Percentiles rank a stretch among this genome's conserved stretches.
Evolutionary conservation across 2,888 invertebrate species (phyloP).

Genomic region (Tachina grossa): DNA sequence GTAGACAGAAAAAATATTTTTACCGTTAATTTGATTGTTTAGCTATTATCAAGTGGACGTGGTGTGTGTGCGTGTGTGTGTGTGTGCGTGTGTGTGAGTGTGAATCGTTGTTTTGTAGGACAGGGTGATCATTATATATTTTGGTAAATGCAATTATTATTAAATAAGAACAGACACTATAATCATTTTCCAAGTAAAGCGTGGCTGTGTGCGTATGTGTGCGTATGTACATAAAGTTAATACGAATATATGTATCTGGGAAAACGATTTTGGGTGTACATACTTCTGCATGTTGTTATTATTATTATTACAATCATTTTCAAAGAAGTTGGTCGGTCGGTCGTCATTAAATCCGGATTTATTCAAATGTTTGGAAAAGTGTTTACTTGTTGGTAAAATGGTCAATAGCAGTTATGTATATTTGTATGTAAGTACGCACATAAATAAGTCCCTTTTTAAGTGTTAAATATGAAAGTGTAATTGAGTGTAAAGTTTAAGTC

Average conservation of each 20-base stretch:
- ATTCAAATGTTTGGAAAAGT: constrained; percentile 68
- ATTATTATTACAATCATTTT: constrained; percentile 24
- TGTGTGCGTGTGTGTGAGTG: constrained; percentile 30
- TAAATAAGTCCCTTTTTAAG: constrained; percentile 36
- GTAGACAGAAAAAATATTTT: constrained; percentile 61
- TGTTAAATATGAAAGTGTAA: constrained; percentile 63
- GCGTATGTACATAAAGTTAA: constrained; percentile 29
- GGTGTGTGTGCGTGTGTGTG: not conserved
- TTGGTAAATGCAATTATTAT: constrained; percentile 63
- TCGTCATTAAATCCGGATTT: constrained; percentile 67
- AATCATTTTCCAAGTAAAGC: constrained; percentile 56
- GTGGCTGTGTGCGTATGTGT: constrained; percentile 1
- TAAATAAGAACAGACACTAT: constrained; percentile 66
- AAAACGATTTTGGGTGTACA: constrained; percentile 48
- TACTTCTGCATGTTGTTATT: constrained; percentile 32
- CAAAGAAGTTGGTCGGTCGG: constrained; percentile 36
- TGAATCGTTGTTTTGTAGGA: constrained; percentile 11
- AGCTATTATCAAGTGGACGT: constrained; percentile 58
- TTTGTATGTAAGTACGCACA: not conserved
- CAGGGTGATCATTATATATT: constrained; percentile 65
- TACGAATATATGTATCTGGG: constrained; percentile 31
- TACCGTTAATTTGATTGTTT: constrained; percentile 70
- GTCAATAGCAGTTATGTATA: constrained; percentile 11
- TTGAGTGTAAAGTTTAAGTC: constrained; percentile 69
- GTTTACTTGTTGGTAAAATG: constrained; percentile 25